Conservation (phyloP, 2,888 invertebrate genomes). For the Andrena camellia region DNA sequence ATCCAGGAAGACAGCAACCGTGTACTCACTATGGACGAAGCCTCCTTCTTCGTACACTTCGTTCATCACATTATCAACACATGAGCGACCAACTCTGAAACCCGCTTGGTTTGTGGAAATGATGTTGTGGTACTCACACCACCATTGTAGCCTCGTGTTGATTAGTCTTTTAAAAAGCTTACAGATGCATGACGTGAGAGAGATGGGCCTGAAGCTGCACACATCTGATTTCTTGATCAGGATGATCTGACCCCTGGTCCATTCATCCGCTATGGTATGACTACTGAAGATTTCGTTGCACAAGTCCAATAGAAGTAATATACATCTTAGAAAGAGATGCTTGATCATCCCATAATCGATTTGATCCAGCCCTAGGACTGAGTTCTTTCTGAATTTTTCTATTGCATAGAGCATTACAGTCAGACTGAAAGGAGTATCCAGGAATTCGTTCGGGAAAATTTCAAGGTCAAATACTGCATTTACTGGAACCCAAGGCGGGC, state of each 20-base stretch:
- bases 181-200: conserved; percentile 8
- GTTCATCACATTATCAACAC: conserved; percentile 14
- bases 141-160: not conserved
- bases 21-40: not conserved
- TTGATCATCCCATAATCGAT: conserved; percentile 10
- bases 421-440: not conserved
- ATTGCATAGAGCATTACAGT: not conserved
- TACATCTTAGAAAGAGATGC: not conserved
- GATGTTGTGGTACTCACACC: not conserved
- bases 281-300: conserved; percentile 1
- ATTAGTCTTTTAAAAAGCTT: conserved; percentile 25
- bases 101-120: not conserved
- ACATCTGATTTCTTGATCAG: conserved; percentile 16
- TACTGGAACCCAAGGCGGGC: not conserved
- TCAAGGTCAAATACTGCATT: not conserved
- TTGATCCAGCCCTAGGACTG: not conserved
- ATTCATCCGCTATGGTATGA: not conserved
- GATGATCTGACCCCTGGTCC: not conserved
- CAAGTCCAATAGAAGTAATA: not conserved
- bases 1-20: not conserved
- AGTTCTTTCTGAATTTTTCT: not conserved
- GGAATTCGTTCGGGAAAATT: not conserved
- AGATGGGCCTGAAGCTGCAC: not conserved
- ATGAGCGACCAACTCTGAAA: conserved; percentile 14
- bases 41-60: not conserved